phyloP scores from a whole-genome alignment of 2,113 vertebrate species.

The Corythoichthys intestinalis region DNA sequence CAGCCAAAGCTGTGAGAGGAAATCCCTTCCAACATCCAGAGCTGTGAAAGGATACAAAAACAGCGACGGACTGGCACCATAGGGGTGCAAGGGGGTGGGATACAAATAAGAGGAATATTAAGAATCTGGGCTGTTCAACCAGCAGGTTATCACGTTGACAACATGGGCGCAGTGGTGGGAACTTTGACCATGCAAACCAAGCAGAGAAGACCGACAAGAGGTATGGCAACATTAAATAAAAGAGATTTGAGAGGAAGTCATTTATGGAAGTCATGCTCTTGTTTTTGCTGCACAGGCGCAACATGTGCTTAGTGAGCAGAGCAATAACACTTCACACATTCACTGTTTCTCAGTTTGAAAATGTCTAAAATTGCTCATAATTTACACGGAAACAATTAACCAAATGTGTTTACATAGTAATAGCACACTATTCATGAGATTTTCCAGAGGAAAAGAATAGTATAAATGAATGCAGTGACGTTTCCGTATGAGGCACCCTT shows the following conservation, averaged over 20 bases:
- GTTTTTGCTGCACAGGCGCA: constrained; percentile 2
- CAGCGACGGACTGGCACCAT: constrained; percentile 20
- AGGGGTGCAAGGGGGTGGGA: neutral
- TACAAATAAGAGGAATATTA: constrained; percentile 30
- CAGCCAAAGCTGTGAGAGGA: constrained; percentile 33
- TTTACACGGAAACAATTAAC: neutral
- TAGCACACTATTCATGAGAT: neutral
- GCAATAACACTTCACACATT: neutral
- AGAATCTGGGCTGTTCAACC: constrained; percentile 53
- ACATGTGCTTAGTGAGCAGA: neutral
- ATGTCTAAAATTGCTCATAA: neutral
- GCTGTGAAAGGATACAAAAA: constrained; percentile 20
- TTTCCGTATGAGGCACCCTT: neutral
- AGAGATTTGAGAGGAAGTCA: constrained; percentile 19
- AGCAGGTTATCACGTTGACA: constrained; percentile 68
- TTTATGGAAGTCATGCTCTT: neutral
- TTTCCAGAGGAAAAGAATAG: neutral
- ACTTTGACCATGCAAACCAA: constrained; percentile 97
- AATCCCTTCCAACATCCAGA: constrained; percentile 31
- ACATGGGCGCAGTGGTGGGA: constrained; percentile 97
- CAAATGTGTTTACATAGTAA: neutral
- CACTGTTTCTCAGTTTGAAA: constrained; percentile 8
- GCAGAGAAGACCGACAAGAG: constrained; percentile 92
- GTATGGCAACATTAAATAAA: constrained; percentile 71
- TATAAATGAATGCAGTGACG: neutral